Base-by-base conservation (phyloP, 2,113 vertebrate genomes). In the Prolemur simus region DNA sequence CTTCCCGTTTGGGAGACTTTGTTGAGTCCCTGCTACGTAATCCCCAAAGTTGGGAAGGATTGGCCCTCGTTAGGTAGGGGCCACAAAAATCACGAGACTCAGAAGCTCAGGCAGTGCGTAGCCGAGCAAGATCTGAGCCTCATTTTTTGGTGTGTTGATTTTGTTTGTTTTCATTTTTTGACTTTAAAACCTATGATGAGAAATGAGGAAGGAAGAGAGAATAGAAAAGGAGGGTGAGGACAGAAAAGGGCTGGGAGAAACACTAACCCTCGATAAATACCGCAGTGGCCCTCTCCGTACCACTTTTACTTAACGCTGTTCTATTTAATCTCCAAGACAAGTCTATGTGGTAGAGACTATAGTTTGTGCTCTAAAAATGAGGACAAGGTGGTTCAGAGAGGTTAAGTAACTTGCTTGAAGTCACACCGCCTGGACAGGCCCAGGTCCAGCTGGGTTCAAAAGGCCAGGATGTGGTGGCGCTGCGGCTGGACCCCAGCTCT, bases 11-110 rank as follows among this genome's bases (percentile, higher is more conserved):
- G 39, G 32, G 42, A 76, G 56, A 42, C 2, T 21, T 1, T 8
- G 37, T 11, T 17, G 32, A 85, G 42, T 9, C 49, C 54, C n/a
- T 56, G 60, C 13, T 25, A 10, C 6, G 23, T 68, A 23, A 37
- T 23, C 29, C 7, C 14, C 18, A 6, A 49, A 49, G 8, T 15
- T 3, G 14, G 27, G 34, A 77, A 29, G 37, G 29, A 2, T 1
- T 1, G 5, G 29, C 3, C 8, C 11, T 13, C 0, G 6, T 27
- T 47, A 18, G 2, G 14, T 11, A 32, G 1, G 2, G 18, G 11
- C 2, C 42, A 9, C 1, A 25, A n/a, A 32, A 64, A 25, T 32
- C 20, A 4, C 42, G 29, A 71, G 45, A 42, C 37, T 47, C 20
- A 8, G 64, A 73, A 25, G 68, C 60, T 68, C n/a, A 34, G 45